Percentiles rank a stretch among this genome's conserved stretches.
Conservation (phyloP, 2,888 invertebrate genomes). For the Sicus ferrugineus region DNA sequence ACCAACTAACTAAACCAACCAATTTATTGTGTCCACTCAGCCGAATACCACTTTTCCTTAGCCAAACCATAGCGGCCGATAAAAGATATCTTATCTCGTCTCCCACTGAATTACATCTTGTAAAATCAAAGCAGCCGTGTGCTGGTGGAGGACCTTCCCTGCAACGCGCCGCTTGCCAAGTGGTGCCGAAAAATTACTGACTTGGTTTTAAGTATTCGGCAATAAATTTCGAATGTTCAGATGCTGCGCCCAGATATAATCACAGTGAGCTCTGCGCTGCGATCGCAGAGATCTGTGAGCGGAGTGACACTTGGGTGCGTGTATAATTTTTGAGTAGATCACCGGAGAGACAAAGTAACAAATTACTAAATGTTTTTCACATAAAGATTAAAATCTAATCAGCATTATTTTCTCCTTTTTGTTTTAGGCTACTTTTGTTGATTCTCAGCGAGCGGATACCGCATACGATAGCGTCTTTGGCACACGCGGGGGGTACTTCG, state of each 20-base stretch:
- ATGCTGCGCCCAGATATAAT: not conserved
- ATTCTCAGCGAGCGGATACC: not conserved
- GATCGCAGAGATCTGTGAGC: not conserved
- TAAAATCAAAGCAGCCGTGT: constrained; percentile 18
- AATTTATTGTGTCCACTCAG: too few relatives aligned
- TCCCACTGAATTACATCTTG: constrained; percentile 11
- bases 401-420: constrained; percentile 20
- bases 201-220: constrained; percentile 29
- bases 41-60: not conserved
- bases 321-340: constrained; percentile 22
- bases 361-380: constrained; percentile 61
- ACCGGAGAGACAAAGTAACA: constrained; percentile 42
- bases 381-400: constrained; percentile 62
- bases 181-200: constrained; percentile 15
- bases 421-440: constrained; percentile 5
- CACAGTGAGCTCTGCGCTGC: not conserved
- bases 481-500: constrained; percentile 55
- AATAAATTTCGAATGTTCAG: constrained; percentile 19
- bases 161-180: not conserved
- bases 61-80: not conserved
- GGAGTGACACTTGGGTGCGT: constrained; percentile 24
- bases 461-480: constrained; percentile 45
- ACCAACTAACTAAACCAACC: too few relatives aligned
- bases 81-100: constrained; percentile 27
- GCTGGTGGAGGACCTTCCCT: not conserved